Evolutionary conservation across 2,113 vertebrate species (phyloP).

Genomic region (Fukomys damarensis): DNA sequence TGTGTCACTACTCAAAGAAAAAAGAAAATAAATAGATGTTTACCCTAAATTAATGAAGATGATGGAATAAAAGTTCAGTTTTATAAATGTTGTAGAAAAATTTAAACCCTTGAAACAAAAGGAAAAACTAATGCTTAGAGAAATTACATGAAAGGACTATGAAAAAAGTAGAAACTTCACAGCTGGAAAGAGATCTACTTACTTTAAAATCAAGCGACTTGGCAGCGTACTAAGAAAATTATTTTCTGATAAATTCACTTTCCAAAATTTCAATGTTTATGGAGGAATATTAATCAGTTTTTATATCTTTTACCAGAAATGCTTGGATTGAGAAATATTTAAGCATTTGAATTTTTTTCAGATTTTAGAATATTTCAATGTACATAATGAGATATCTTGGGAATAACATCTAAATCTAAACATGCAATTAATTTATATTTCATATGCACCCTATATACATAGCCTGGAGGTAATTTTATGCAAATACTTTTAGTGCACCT

Average conservation of each 20-base stretch:
- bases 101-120: constrained; percentile 8
- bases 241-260: constrained; percentile 24
- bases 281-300: not conserved
- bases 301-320: not conserved
- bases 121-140: not conserved
- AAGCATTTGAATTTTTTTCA: not conserved
- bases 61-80: not conserved
- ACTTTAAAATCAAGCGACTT: not conserved
- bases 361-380: not conserved
- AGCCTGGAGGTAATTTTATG: not conserved
- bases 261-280: constrained; percentile 34
- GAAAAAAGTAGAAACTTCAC: not conserved
- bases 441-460: not conserved
- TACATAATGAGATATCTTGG: not conserved
- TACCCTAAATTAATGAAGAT: not conserved
- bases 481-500: not conserved
- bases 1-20: not conserved
- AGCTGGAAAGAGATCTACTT: not conserved
- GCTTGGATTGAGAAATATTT: not conserved
- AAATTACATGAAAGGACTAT: not conserved
- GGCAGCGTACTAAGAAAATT: not conserved
- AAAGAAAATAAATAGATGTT: constrained; percentile 24
- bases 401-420: not conserved
- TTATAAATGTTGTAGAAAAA: not conserved
- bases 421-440: not conserved